Evolutionary conservation across 2,888 invertebrate genomes (phyloP), one percentile per base, ranked within the genome.

Genomic region (Chymomyza procnemis): DNA sequence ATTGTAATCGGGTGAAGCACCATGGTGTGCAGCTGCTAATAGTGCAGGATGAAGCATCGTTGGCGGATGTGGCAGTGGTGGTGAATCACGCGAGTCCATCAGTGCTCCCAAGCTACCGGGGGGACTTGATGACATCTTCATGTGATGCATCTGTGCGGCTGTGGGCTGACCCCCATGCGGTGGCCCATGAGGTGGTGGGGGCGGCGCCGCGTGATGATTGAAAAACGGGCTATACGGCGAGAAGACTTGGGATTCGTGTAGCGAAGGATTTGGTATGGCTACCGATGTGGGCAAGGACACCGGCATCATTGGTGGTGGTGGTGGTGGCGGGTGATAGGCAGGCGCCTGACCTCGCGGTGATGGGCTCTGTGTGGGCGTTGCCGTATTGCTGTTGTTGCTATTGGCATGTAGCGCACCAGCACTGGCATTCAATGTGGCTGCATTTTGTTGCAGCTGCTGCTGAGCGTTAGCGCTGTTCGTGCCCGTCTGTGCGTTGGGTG

Each of bases 251-350:
- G 96, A 96, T 93, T 97, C 96, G 93, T 97, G 97, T 85, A 98
- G 93, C 90, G 97, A 96, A 68, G 98, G 98, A 92, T 98, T 98
- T 70, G 98, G 97, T 91, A 98, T 98, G 90, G 98, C 98, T 89
- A 98, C 98, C 73, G 97, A 96, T 70, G 98, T 98, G 79, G 98
- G 97, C 90, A 98, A 93, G 88, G 97, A 96, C 78, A 95, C 95
- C 79, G 95, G 95, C 92, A 97, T 93, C 92, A 97, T 96, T 67
- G 97, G 95, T 63, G 96, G 94, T 88, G 93, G 90, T 95, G 90
- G 89, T 94, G 94, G 91, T 95, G 90, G 90, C 69, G 88, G 89
- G 74, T 89, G 90, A 72, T 90, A 90, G 66, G 82, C 75, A 21
- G 86, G 74, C 64, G 84, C 82, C 66, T 87, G 92, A 87, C 95